phyloP scores from a whole-genome alignment of 2,888 invertebrate species.

The Thalpophila matura region DNA sequence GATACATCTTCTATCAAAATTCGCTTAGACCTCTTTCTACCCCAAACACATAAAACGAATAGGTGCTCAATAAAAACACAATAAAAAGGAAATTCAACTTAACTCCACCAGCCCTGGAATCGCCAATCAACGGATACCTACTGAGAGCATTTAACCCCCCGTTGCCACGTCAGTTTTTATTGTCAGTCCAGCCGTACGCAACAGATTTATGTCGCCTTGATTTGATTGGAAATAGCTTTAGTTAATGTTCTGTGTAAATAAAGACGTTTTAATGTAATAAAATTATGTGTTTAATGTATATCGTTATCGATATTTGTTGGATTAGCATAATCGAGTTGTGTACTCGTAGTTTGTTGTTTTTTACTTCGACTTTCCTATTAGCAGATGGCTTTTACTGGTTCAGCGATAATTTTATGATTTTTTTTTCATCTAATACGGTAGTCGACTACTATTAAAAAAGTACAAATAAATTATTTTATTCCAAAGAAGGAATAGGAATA shows the following conservation, averaged over 20 bases:
- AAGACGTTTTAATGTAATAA: conserved; percentile 65
- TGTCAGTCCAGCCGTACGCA: conserved; percentile 62
- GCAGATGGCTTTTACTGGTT: conserved; percentile 21
- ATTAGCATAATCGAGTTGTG: conserved; percentile 58
- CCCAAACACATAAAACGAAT: conserved; percentile 61
- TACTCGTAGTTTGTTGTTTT: conserved; percentile 7
- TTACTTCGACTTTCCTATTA: conserved; percentile 10
- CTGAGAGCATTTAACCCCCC: conserved; percentile 72
- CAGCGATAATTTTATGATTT: conserved; percentile 23
- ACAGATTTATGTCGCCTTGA: conserved; percentile 63
- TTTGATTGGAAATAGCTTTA: conserved; percentile 68
- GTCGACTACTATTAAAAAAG: no score
- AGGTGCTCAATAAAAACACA: conserved; percentile 64
- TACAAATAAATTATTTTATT: no score
- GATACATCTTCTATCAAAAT: conserved; percentile 46
- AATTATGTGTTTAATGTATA: conserved; percentile 64
- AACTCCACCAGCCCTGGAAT: conserved; percentile 64
- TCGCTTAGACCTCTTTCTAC: conserved; percentile 52
- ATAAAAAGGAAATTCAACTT: conserved; percentile 62
- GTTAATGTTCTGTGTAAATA: conserved; percentile 65
- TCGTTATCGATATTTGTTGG: conserved; percentile 52
- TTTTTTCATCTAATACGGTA: not conserved
- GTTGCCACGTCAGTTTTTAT: conserved; percentile 66
- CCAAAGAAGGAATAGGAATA: no score
- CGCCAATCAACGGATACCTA: conserved; percentile 68